These are phyloP conservation scores for Cossypha polioptera DNA, from an alignment of 2,797 vertebrate genomes.

Conservation along the genomic window DNA sequence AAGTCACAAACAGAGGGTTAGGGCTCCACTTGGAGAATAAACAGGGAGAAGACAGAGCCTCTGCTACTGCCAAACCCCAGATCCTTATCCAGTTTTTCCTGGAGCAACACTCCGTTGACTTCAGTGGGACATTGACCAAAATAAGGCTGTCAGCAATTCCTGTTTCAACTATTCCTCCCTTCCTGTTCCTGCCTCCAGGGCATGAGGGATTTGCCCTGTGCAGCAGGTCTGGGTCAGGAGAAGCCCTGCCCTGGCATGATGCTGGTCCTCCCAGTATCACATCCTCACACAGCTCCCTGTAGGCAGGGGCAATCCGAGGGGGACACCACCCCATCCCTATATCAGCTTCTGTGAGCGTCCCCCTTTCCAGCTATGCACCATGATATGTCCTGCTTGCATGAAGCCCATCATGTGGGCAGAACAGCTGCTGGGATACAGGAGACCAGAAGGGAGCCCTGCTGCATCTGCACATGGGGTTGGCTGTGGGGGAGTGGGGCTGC, in stretches of 20 bases:
- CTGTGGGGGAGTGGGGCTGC: background rate
- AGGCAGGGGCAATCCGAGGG: fast-evolving
- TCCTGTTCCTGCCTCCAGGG: background rate
- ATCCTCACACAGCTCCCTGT: background rate
- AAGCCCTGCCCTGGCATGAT: background rate
- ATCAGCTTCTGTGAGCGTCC: fast-evolving
- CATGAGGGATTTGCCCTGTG: background rate
- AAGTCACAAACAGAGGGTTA: slow-evolving; percentile 33
- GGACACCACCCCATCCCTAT: background rate
- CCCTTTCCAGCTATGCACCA: background rate
- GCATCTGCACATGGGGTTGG: background rate
- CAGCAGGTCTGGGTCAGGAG: background rate
- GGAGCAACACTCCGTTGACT: slow-evolving; percentile 24
- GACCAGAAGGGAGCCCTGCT: background rate
- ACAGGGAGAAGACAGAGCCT: background rate
- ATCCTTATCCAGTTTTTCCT: slow-evolving; percentile 49
- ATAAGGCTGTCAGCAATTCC: background rate
- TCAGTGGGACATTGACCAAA: background rate
- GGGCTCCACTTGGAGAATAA: background rate
- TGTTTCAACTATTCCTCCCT: background rate
- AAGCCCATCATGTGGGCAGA: background rate
- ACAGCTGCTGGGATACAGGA: background rate
- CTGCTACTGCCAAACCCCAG: slow-evolving; percentile 28
- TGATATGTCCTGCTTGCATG: background rate
- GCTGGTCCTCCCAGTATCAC: background rate